Base-by-base conservation (phyloP, 1,140 invertebrate genomes). In the Halyomorpha halys region DNA sequence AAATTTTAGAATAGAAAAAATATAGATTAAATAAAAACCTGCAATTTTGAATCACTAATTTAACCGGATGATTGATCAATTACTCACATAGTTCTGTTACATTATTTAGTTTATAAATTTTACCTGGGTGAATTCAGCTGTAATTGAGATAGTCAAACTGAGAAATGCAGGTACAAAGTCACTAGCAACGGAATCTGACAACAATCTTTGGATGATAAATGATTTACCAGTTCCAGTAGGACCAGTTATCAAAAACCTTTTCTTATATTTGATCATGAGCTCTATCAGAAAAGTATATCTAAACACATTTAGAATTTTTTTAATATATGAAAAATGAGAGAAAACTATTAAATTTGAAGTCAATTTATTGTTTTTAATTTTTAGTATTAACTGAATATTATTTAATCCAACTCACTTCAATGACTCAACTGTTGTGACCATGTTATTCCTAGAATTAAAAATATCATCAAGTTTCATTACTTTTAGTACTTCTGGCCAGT, bases 201-300 rank as follows among this genome's bases (percentile, higher is more conserved):
- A 76, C 71, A 89, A 83, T 71, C 95, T 86, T 78, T 91, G 86
- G 13, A 94, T 81, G 70, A 92, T 94, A 68, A 87, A 87, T 68
- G 85, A 92, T 77, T 97, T 97, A 1, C 93, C 93, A 0, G 93
- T 95, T 21, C 93, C 93, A 8, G 92, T 94, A 2, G 90, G 89
- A 0, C 94, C 93, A 16, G 92, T 86, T 25, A 97, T 73, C 15
- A 96, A 74, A 68, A 90, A 77, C 13, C 87, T 83, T 65, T 83
- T 82, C 59, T 80, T 78, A 72, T 83, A 77, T 62, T 82, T 76
- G 8, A 90, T 82, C 68, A 86, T 30, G 44, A 19, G 15, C 14
- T 56, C 53, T 5, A 56, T 16, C 6, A 56, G 9, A 23, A 14
- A 16, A 13, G 53, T 16, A 56, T 56, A 56, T 23, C 53, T 56